A percentile compares a stretch with the other conserved stretches of the same genome.
Conservation (phyloP, 2,888 invertebrate genomes). For the Chloroclystis v-ata region DNA sequence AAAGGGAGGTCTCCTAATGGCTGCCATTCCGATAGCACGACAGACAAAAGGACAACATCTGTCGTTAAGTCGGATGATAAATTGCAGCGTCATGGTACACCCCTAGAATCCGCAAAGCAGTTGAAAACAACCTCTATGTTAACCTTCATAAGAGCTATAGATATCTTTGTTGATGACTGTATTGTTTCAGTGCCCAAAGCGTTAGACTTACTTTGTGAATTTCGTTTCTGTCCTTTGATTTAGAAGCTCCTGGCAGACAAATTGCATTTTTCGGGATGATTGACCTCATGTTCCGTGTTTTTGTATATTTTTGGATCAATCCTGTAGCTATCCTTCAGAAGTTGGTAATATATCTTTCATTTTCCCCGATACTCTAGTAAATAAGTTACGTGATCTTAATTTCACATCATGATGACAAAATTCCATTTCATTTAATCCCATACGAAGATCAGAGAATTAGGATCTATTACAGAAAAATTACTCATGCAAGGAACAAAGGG, state of each 20-base stretch:
- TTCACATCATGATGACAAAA: neutral
- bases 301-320: neutral
- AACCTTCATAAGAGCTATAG: neutral
- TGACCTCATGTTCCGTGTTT: conserved; percentile 2
- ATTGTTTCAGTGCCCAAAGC: conserved; percentile 11
- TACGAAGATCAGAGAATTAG: conserved; percentile 18
- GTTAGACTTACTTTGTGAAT: conserved; percentile 19
- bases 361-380: too few species aligned
- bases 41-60: conserved; percentile 52
- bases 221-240: conserved; percentile 20
- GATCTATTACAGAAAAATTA: conserved; percentile 27
- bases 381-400: neutral
- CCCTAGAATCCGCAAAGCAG: neutral
- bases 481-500: conserved; percentile 34
- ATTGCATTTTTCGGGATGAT: conserved; percentile 19
- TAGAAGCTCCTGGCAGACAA: conserved; percentile 14
- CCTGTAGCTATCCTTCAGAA: neutral
- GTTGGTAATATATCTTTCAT: neutral
- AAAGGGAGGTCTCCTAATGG: conserved; percentile 18
- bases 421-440: conserved; percentile 6
- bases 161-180: conserved; percentile 1
- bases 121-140: conserved; percentile 7
- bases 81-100: conserved; percentile 42
- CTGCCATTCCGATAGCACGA: conserved; percentile 24
- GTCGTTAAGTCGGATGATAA: conserved; percentile 54